A percentile compares a stretch with the other conserved stretches of the same genome.
phyloP scores from a whole-genome alignment of 2,113 vertebrate genomes.

The Takifugu bimaculatus region DNA sequence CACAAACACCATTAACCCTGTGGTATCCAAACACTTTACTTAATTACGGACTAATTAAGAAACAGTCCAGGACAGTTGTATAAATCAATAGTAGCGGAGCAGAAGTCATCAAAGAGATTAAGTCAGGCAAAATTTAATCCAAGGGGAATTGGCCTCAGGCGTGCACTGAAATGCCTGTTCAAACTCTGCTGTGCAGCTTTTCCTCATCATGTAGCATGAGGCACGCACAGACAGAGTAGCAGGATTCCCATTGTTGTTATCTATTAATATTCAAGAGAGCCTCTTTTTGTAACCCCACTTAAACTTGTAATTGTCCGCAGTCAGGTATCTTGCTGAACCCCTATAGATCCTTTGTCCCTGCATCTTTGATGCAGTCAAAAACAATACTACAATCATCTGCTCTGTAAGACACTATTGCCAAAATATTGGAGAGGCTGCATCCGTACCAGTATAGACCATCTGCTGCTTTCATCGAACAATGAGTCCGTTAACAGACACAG shows the following conservation, averaged over 20 bases:
- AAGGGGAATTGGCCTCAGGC: too few species aligned
- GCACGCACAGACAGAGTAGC: not conserved
- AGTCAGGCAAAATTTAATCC: not conserved
- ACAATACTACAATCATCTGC: conserved; percentile 54
- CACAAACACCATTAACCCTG: conserved; percentile 48
- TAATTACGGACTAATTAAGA: conserved; percentile 41
- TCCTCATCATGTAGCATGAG: conserved; percentile 7
- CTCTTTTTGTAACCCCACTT: conserved; percentile 6
- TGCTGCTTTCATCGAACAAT: conserved; percentile 27
- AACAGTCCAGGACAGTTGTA: conserved; percentile 27
- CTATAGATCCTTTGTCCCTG: conserved; percentile 43
- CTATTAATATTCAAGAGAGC: conserved; percentile 39
- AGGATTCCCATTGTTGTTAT: conserved; percentile 14
- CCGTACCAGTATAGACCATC: conserved; percentile 32
- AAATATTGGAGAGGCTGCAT: conserved; percentile 19
- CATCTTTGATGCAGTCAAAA: conserved; percentile 32
- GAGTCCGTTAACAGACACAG: conserved; percentile 21
- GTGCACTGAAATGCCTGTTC: too few species aligned
- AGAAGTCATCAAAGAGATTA: conserved; percentile 12
- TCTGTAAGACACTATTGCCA: conserved; percentile 29
- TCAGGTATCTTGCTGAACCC: conserved; percentile 25
- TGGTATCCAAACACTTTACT: conserved; percentile 32
- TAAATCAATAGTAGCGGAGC: conserved; percentile 24
- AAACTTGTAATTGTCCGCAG: conserved; percentile 44
- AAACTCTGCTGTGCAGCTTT: conserved; percentile 3